phyloP scores from a whole-genome alignment of 2,113 vertebrate species.

The Bubo blakistoni region DNA sequence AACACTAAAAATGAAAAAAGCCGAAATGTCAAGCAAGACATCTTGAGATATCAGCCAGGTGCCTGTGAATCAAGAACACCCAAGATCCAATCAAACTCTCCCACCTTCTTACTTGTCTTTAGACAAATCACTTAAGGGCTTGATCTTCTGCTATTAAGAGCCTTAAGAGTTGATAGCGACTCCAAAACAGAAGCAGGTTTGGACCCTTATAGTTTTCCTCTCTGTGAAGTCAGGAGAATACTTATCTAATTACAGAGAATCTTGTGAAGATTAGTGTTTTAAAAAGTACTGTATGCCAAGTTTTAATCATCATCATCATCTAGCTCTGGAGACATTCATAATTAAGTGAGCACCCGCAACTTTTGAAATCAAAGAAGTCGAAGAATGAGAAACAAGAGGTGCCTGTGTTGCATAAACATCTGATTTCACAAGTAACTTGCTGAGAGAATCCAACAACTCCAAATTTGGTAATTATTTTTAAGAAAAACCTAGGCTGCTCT shows the following conservation, averaged over 20 bases:
- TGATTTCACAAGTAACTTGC: not conserved
- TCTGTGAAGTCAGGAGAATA: constrained; percentile 26
- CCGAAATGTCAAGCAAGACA: constrained; percentile 58
- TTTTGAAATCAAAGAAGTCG: not conserved
- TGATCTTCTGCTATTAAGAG: constrained; percentile 25
- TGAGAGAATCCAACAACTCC: not conserved
- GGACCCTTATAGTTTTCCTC: not conserved
- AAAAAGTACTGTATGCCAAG: constrained; percentile 8
- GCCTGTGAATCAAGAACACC: not conserved
- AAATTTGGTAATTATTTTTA: not conserved
- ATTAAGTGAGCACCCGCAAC: constrained; percentile 25
- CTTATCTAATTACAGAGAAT: constrained; percentile 42
- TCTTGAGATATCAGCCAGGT: constrained; percentile 46
- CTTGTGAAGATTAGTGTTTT: constrained; percentile 50
- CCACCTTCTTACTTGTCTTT: not conserved
- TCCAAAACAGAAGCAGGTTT: constrained; percentile 26
- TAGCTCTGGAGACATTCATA: constrained; percentile 23
- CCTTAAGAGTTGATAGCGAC: not conserved
- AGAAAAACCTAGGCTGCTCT: not conserved
- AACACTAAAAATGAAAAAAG: constrained; percentile 13
- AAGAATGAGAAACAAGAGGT: constrained; percentile 5
- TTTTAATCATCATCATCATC: constrained; percentile 45
- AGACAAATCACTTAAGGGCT: constrained; percentile 30
- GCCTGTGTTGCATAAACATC: not conserved
- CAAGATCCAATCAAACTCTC: constrained; percentile 19